These are phyloP conservation scores for Sitophilus oryzae DNA, from an alignment of 1,140 invertebrate species.

Conservation along the genomic window DNA sequence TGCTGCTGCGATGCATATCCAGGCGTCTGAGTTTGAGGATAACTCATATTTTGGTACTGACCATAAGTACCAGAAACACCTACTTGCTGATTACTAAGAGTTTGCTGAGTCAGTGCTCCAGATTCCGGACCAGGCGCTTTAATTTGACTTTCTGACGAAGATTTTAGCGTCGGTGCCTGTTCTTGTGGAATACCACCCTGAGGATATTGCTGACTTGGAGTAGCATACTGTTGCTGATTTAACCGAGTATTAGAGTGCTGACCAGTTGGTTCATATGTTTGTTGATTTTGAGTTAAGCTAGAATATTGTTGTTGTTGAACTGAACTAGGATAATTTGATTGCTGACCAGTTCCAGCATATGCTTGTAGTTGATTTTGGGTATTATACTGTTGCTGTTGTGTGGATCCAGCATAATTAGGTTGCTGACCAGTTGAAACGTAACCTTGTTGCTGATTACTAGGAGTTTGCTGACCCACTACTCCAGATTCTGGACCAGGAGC, in stretches of 20 bases:
- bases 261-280: too few relatives aligned
- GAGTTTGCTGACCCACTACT: neutral
- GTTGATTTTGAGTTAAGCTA: too few relatives aligned
- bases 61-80: neutral
- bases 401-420: neutral
- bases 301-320: conserved; percentile 1
- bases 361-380: too few relatives aligned
- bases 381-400: neutral
- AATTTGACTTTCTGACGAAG: neutral
- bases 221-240: too few relatives aligned
- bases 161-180: neutral
- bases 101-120: neutral
- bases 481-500: neutral
- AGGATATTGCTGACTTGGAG: neutral
- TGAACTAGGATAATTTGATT: too few relatives aligned
- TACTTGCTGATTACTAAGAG: neutral
- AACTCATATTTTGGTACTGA: neutral
- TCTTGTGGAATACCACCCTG: neutral
- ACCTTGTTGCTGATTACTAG: neutral
- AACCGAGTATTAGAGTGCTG: too few relatives aligned
- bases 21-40: neutral
- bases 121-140: neutral
- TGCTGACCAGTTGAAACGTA: neutral
- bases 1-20: conserved; percentile 9
- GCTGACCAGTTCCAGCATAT: too few relatives aligned